Conservation (phyloP, 2,113 vertebrate genomes). For the Thermophis baileyi region DNA sequence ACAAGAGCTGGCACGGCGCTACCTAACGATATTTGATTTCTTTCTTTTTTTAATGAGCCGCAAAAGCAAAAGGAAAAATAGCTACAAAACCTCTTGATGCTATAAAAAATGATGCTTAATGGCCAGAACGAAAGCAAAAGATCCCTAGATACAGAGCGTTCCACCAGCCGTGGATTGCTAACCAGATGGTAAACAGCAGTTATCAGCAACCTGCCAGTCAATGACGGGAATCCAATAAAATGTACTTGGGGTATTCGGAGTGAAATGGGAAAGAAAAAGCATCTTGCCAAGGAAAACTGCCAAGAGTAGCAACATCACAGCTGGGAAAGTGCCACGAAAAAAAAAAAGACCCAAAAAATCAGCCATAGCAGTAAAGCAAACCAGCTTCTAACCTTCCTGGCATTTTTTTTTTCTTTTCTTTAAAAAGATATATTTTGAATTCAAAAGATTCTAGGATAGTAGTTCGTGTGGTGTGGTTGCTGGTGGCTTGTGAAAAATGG, state of each 20-base stretch:
- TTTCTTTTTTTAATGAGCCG: not conserved
- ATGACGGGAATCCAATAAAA: slow-evolving; percentile 20
- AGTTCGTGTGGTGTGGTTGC: not conserved
- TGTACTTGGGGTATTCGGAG: not conserved
- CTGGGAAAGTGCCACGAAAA: not conserved
- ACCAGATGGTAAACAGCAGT: slow-evolving; percentile 36
- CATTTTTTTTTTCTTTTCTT: not conserved
- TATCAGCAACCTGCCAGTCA: slow-evolving; percentile 19
- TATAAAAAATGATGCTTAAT: slow-evolving; percentile 18
- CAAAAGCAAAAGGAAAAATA: not conserved
- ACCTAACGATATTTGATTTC: not conserved
- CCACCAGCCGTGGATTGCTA: slow-evolving; percentile 22
- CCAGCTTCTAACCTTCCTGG: not conserved
- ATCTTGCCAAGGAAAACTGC: not conserved
- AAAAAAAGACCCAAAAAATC: not conserved
- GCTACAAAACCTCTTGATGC: not conserved
- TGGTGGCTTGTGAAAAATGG: not conserved
- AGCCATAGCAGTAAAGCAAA: not conserved
- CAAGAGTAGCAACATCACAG: not conserved
- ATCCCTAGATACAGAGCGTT: not conserved
- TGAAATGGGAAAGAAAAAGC: not conserved
- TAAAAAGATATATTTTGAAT: not conserved
- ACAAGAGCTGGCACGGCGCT: not conserved
- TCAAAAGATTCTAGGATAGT: not conserved
- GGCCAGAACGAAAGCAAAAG: slow-evolving; percentile 18